Base-by-base conservation (phyloP, 2,888 invertebrate genomes). In the Metellina segmentata region DNA sequence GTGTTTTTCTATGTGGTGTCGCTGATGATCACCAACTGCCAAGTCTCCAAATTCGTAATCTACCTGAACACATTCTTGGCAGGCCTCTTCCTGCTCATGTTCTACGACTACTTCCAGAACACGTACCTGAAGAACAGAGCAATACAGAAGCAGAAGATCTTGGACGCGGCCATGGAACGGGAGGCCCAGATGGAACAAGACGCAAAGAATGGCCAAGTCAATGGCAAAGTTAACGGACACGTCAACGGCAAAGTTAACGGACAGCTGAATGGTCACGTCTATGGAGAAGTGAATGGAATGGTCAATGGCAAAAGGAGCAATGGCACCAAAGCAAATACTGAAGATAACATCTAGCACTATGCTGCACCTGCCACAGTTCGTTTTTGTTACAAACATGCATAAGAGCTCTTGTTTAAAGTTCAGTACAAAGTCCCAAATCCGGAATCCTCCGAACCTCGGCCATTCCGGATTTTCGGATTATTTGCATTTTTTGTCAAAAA, bases 11-110 rank as follows among this genome's bases (percentile, higher is more conserved):
- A 92, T 20, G 89, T 85, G 13, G 51, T 92, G 61, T 81, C 61
- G 0, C 78, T 92, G 69, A 89, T 86, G 85, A 13, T 89, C 16
- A 81, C 70, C 74, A 92, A 89, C 69, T 92, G 92, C 72, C 71
- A 89, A 82, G 92, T 92, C 6, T 92, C 92, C 51, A 92, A 92
- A 72, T 92, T 92, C 79, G 81, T 92, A 51, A 89, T 92, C 19
- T 92, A 92, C 53, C 52, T 92, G 72, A 92, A 92, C 71, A 85
- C 75, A 7, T 92, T 85, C 77, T 20, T 92, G 71, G 92, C 92
- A 0, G 89, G 92, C 7, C 89, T 92, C 6, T 92, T 92, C 72
- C 77, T 92, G 4, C 48, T 92, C 20, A 92, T 92, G 92, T 92
- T 92, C 86, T 89, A 82, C 51, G 89, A 92, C 72, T 92, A 92